Base-by-base conservation (phyloP, 2,797 vertebrate species). In the Anabacerthia variegaticeps region DNA sequence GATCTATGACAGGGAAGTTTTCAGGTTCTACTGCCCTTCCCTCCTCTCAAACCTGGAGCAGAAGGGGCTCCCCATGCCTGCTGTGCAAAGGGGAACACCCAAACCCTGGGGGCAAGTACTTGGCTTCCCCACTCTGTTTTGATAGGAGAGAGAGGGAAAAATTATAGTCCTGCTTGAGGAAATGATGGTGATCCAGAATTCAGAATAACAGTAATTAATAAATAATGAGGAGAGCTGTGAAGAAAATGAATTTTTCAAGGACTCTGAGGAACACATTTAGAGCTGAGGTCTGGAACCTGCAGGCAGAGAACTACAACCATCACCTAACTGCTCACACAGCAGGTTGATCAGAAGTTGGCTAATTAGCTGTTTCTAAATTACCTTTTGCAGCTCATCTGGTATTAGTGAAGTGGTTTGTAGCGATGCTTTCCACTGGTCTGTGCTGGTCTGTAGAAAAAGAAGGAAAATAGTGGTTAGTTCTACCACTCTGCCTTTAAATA, bases 131-230 rank as follows among this genome's bases (percentile, higher is more conserved):
- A 82, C 76, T 67, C 69, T 56, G 18, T 30, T 84, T 88, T 74
- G 26, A 8, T 88, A n/a, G 18, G 67, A 39, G 58, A 73, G 69
- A 74, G 67, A 56, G 46, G 58, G 84, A 17, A 74, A 85, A 72
- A 41, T 44, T 28, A 18, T 22, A 6, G 61, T 80, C 14, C 7
- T 37, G 41, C 79, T 85, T 79, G 81, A 94, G 46, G 73, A 44
- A 93, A 89, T 75, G 46, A 67, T 77, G 54, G 67, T 41, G 54
- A 78, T 79, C 54, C 26, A 54, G 30, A 59, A 85, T 85, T 92
- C 75, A 71, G 69, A 89, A 58, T 87, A 93, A 85, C 79, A 89
- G 28, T 43, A 89, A 62, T 95, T 85, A 96, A 96, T 93, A 89
- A 96, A 92, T 83, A 95, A 96, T 79, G 54, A 83, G 83, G 6